Percentiles rank a stretch among this genome's conserved stretches.
Conservation (phyloP, 2,888 invertebrate species). For the Zygothrica quintamaculata region DNA sequence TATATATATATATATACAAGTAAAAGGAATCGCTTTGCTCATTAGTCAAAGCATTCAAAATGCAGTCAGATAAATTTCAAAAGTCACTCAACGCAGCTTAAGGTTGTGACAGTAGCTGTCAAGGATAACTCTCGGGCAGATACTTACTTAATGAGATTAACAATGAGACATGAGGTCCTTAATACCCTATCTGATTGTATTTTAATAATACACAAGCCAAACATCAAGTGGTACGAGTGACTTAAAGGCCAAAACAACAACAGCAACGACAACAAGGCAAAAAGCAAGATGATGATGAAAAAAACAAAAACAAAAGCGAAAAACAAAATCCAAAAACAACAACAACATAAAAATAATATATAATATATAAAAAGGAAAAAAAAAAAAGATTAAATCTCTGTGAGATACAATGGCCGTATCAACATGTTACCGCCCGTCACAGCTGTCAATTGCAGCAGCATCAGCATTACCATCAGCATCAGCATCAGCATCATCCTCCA, state of each 20-base stretch:
- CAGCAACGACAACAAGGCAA: background rate
- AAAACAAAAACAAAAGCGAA: too few species aligned
- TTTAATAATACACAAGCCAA: slow-evolving; percentile 60
- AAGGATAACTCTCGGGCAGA: slow-evolving; percentile 5
- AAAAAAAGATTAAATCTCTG: slow-evolving; percentile 61
- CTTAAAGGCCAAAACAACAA: too few species aligned
- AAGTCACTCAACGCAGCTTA: slow-evolving; percentile 42
- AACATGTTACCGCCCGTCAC: slow-evolving; percentile 65
- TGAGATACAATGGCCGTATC: slow-evolving; percentile 46
- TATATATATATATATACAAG: slow-evolving; percentile 26
- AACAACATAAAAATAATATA: too few species aligned
- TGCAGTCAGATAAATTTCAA: slow-evolving; percentile 29
- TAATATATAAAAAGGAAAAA: background rate
- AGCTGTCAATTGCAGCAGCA: slow-evolving; percentile 63
- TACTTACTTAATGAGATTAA: slow-evolving; percentile 34
- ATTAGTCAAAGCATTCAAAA: slow-evolving; percentile 11
- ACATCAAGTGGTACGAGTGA: slow-evolving; percentile 60
- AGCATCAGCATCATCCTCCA: slow-evolving; percentile 14
- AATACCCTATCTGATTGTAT: slow-evolving; percentile 56
- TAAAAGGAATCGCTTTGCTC: background rate
- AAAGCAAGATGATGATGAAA: background rate
- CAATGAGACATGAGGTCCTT: slow-evolving; percentile 48
- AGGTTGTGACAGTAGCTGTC: slow-evolving; percentile 38
- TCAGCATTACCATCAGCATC: background rate
- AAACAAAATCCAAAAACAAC: too few species aligned